Conservation (phyloP, 1,140 invertebrate genomes). For the Nasonia vitripennis region DNA sequence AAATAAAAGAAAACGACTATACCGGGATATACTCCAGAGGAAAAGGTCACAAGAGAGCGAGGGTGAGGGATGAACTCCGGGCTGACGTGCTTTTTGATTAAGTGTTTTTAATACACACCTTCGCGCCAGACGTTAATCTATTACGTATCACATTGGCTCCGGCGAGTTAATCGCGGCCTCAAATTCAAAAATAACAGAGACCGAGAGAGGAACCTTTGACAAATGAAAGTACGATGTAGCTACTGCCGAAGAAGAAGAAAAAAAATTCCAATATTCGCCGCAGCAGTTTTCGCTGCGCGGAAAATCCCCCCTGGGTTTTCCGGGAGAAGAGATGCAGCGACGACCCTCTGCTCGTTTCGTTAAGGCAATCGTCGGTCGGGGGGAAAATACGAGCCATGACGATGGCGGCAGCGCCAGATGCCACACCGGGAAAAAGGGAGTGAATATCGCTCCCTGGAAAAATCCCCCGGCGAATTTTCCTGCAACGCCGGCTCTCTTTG, state of each 20-base stretch:
- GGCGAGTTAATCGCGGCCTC: too few relatives aligned
- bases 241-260: constrained; percentile 16
- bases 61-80: background rate
- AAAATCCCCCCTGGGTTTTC: constrained; percentile 53
- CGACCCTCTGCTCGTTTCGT: constrained; percentile 55
- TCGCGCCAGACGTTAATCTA: too few relatives aligned
- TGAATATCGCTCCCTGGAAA: constrained; percentile 29
- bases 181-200: too few relatives aligned
- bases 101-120: background rate
- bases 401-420: constrained; percentile 30
- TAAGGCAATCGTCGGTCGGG: constrained; percentile 56
- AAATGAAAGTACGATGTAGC: background rate
- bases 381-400: constrained; percentile 27
- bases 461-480: constrained; percentile 38
- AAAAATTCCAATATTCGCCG: constrained; percentile 60
- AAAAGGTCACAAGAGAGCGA: background rate
- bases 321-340: background rate
- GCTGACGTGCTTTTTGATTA: background rate
- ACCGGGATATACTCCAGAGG: background rate
- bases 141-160: too few relatives aligned
- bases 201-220: background rate
- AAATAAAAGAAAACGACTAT: constrained; percentile 36
- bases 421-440: constrained; percentile 6
- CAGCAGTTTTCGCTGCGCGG: constrained; percentile 15
- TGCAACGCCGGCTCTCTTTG: background rate